Percentiles rank a stretch among this genome's conserved stretches.
phyloP scores from a whole-genome alignment of 1,140 invertebrate genomes.

The Myzus persicae region DNA sequence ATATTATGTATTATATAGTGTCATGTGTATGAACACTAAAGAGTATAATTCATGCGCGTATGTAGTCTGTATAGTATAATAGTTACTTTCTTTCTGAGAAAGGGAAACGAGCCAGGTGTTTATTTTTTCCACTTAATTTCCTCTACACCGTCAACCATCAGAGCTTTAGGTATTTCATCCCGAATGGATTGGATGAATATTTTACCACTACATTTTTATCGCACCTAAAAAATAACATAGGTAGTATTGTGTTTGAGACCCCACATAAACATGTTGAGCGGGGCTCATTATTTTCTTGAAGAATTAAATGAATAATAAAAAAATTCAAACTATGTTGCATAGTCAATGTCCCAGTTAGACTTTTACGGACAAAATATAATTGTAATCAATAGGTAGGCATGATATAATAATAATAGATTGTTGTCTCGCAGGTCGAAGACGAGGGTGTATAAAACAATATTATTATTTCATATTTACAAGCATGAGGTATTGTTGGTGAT shows the following conservation, averaged over 20 bases:
- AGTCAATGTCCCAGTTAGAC: no score
- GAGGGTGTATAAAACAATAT: background rate
- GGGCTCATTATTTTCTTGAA: no score
- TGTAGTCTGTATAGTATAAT: background rate
- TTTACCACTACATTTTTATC: background rate
- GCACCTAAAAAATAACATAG: no score
- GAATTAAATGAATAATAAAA: no score
- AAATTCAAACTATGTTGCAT: no score
- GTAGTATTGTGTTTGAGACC: no score
- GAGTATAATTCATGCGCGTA: background rate
- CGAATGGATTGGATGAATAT: background rate
- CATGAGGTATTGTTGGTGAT: background rate
- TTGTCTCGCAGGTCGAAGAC: background rate
- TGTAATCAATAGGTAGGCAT: background rate
- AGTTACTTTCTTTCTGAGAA: conserved; percentile 3
- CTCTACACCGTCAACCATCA: no score
- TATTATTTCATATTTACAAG: background rate
- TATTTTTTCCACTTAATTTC: background rate
- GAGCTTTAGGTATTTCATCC: background rate
- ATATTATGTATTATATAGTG: background rate
- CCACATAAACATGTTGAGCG: no score
- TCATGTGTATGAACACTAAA: no score
- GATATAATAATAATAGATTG: background rate
- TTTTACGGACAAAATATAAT: background rate
- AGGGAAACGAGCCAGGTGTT: background rate